A percentile compares a stretch with the other conserved stretches of the same genome.
phyloP scores from a whole-genome alignment of 2,113 vertebrate species.

The Callorhinus ursinus region DNA sequence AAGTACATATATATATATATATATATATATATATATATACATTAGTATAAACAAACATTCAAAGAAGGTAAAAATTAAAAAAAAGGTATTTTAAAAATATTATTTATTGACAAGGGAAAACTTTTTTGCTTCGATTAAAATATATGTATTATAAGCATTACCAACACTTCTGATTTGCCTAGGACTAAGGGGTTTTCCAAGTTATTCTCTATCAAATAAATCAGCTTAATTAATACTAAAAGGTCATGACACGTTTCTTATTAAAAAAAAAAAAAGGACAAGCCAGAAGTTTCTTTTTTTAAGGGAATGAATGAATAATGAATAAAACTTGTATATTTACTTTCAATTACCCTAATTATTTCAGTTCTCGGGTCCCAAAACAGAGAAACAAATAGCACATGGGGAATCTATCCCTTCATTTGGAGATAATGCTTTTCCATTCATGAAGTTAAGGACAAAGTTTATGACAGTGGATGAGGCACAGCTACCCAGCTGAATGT shows the following conservation, averaged over 20 bases:
- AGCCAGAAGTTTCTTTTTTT: not conserved
- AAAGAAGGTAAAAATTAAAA: not conserved
- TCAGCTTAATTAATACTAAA: not conserved
- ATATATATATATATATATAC: not conserved
- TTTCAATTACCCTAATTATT: conserved; percentile 24
- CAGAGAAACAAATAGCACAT: not conserved
- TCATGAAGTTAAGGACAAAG: not conserved
- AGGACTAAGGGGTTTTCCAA: not conserved
- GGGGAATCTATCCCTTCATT: not conserved
- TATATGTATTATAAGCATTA: not conserved
- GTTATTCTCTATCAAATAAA: not conserved
- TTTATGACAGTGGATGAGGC: not conserved
- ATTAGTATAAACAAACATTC: not conserved
- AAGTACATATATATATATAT: not conserved
- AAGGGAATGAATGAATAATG: conserved; percentile 27
- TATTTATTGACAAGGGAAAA: not conserved
- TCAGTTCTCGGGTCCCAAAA: not conserved
- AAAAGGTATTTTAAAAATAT: not conserved
- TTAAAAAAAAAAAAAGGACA: not conserved
- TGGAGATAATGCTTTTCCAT: not conserved
- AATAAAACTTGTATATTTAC: not conserved
- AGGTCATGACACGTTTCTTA: not conserved
- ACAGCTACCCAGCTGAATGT: not conserved
- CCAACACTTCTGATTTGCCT: not conserved
- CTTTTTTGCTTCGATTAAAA: not conserved